A percentile compares a stretch with the other conserved stretches of the same genome.
phyloP scores from a whole-genome alignment of 1,140 invertebrate genomes.

The Delia radicum region DNA sequence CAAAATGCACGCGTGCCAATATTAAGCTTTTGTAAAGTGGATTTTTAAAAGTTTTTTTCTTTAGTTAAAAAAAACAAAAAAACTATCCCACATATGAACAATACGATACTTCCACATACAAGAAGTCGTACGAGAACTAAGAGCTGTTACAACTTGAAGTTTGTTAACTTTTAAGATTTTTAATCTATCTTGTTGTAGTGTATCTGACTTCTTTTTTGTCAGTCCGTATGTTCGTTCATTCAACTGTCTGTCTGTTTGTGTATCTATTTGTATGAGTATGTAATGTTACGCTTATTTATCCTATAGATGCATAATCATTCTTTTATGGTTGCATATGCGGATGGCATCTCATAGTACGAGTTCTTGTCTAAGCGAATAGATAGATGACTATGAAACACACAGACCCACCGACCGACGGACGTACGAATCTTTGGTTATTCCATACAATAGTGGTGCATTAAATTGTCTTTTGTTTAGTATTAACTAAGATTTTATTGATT shows the following conservation, averaged over 20 bases:
- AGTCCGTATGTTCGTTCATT: background rate
- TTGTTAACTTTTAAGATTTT: conserved; percentile 18
- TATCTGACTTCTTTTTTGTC: background rate
- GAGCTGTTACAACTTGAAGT: conserved; percentile 4
- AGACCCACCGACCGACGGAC: background rate
- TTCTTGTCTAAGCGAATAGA: background rate
- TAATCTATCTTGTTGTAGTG: conserved; percentile 6
- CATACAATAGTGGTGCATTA: background rate
- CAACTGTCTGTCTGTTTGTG: background rate
- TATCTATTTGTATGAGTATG: background rate
- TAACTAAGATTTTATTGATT: conserved; percentile 16
- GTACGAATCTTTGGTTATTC: background rate
- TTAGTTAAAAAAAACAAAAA: background rate
- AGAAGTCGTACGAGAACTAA: background rate
- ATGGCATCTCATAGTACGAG: too few relatives aligned
- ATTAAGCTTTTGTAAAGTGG: conserved; percentile 10
- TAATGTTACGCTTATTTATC: conserved; percentile 8
- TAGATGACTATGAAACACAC: background rate
- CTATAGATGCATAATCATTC: background rate
- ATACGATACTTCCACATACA: background rate
- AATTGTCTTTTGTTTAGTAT: background rate
- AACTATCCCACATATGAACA: background rate
- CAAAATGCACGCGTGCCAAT: conserved; percentile 21
- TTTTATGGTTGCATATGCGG: background rate
- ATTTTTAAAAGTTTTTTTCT: background rate